Evolutionary conservation across 1,140 invertebrate genomes (phyloP), one percentile per base, ranked within the genome.

Genomic region (Euura lappo): DNA sequence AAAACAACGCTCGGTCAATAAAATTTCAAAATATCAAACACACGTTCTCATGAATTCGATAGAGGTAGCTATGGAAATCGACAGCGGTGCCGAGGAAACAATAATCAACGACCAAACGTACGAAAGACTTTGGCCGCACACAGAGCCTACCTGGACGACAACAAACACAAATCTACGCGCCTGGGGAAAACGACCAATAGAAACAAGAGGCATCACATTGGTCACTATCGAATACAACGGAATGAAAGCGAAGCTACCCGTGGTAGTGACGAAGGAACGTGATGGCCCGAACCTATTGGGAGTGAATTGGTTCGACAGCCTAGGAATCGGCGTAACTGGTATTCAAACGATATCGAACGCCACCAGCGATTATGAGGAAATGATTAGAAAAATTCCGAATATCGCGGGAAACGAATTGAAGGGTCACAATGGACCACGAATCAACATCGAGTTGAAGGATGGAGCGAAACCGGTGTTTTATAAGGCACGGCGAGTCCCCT

Each of bases 121-220:
- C 45, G 6, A 70, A 11, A 11, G 51, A 47, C 7, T 70, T 70
- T 70, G 69, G 69, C 69, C 69, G 28, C 10, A 70, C 6, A 45
- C 43, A 11, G 69, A 44, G 51, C 69, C 69, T 6, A 3, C 7
- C 10, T 70, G 69, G 69, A 11, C 45, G 11, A 13, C 46, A 28
- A 45, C 7, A 60, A n/a, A 60, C 6, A 46, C 51, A 7, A 47
- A 70, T 2, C 45, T 70, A 11, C 28, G 7, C 10, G 69, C 69
- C 10, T 70, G 51, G 42, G 69, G 45, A n/a, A 70, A 70, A 10
- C 46, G 28, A 47, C 69, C 8, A 47, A 3, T 70, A 6, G n/a
- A 46, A 8, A 42, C 51, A 6, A 8, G 10, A 46, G 69, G 69
- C 11, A 8, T 42, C 4, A 47, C 69, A 6, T 13, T 43, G 6